Evolutionary conservation across 35 echinoderm and acorn worm genomes (phyloP).

Genomic region (Chiridota heheva): DNA sequence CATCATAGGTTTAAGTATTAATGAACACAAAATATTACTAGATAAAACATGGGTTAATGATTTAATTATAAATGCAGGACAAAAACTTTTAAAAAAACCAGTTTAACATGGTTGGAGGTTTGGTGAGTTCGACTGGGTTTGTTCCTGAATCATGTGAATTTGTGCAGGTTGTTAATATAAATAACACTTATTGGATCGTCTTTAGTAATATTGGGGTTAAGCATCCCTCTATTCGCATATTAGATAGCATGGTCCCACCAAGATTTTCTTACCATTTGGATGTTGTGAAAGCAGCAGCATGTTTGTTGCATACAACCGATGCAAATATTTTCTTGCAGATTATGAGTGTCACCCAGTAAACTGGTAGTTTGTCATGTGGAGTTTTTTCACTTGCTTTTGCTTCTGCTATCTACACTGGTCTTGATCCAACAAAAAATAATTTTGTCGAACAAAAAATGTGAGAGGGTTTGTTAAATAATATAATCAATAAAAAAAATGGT

Average conservation of each 20-base stretch:
- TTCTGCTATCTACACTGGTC: neutral
- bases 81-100: neutral
- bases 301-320: constrained; percentile 8
- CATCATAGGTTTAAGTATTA: neutral
- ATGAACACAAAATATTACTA: constrained; percentile 6
- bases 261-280: neutral
- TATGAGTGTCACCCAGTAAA: neutral
- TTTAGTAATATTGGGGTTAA: constrained; percentile 6
- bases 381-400: constrained; percentile 8
- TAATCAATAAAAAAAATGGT: too few relatives aligned
- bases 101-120: neutral
- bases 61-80: constrained; percentile 2
- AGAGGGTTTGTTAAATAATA: neutral
- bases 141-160: constrained; percentile 12
- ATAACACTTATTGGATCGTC: constrained; percentile 7
- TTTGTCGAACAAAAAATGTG: neutral
- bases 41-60: constrained; percentile 17
- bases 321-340: neutral
- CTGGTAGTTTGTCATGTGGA: too few relatives aligned
- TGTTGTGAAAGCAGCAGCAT: constrained; percentile 10
- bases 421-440: neutral
- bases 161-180: constrained; percentile 24
- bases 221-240: neutral
- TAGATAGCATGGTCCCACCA: neutral
- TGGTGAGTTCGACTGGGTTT: neutral